Percentiles rank a stretch among this genome's conserved stretches.
phyloP scores from a whole-genome alignment of 1,140 invertebrate species.

The Hormaphis cornu region DNA sequence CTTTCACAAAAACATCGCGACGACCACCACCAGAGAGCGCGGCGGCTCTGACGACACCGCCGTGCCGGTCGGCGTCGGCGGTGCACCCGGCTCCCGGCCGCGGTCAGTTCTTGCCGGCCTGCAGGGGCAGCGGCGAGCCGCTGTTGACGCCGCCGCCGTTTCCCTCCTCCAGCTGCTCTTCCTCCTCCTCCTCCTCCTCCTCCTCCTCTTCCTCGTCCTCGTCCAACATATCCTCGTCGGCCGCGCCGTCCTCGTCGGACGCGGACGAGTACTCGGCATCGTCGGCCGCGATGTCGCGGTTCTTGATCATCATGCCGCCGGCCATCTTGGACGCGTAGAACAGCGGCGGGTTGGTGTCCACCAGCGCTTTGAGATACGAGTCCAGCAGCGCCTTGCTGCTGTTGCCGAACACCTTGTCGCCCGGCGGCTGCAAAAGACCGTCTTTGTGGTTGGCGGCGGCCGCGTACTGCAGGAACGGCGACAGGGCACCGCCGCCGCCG shows the following conservation, averaged over 20 bases:
- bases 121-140: neutral
- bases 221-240: neutral
- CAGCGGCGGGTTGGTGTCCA: slow-evolving; percentile 10
- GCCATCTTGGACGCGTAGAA: slow-evolving; percentile 17
- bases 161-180: neutral
- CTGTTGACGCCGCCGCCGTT: neutral
- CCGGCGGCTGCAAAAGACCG: neutral
- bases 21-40: too few species aligned
- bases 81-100: too few species aligned
- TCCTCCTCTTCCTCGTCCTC: neutral
- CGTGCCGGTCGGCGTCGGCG: too few species aligned
- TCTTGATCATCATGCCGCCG: slow-evolving; percentile 16
- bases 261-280: slow-evolving; percentile 21
- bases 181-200: neutral
- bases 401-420: neutral
- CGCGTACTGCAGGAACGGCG: slow-evolving; percentile 2
- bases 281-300: slow-evolving; percentile 3
- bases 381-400: slow-evolving; percentile 19
- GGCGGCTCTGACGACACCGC: too few species aligned
- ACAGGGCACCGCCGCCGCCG: neutral
- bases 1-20: too few species aligned
- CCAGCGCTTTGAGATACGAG: slow-evolving; percentile 16
- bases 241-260: slow-evolving; percentile 22
- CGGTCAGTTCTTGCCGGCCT: slow-evolving; percentile 2
- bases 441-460: neutral